Percentiles rank a stretch among this genome's conserved stretches.
Evolutionary conservation across 2,113 vertebrate genomes (phyloP).

Genomic region (Orientallactaga bullata): DNA sequence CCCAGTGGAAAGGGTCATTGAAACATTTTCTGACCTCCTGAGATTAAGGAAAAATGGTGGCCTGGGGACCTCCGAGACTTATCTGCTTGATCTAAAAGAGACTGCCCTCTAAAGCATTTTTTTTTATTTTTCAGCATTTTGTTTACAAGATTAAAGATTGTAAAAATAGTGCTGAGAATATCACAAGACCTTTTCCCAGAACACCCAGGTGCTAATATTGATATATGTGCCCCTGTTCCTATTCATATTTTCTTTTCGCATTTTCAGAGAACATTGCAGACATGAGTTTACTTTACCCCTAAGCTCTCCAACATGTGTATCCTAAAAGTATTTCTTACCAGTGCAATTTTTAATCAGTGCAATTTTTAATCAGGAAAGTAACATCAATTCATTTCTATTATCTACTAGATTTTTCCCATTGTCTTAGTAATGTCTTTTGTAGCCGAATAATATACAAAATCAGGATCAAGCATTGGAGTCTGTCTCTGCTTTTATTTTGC

Average conservation of each 20-base stretch:
- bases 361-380: slow-evolving; percentile 44
- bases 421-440: slow-evolving; percentile 2
- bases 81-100: not conserved
- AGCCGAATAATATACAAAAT: not conserved
- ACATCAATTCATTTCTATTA: not conserved
- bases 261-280: slow-evolving; percentile 17
- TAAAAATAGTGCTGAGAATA: slow-evolving; percentile 41
- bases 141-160: not conserved
- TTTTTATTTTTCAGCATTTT: not conserved
- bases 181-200: not conserved
- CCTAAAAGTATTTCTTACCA: slow-evolving; percentile 7
- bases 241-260: not conserved
- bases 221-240: not conserved
- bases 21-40: not conserved
- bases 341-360: slow-evolving; percentile 11
- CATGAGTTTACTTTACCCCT: not conserved
- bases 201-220: not conserved
- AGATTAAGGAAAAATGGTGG: not conserved
- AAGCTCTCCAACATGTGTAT: slow-evolving; percentile 16
- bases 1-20: not conserved
- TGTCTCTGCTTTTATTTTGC: slow-evolving; percentile 13
- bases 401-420: not conserved
- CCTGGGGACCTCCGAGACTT: not conserved
- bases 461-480: not conserved
- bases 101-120: not conserved